Percentiles rank a stretch among this genome's conserved stretches.
These are phyloP conservation scores for rat (Rattus norvegicus) DNA, from an alignment of 2,113 vertebrate genomes.

Conservation along the genomic window DNA sequence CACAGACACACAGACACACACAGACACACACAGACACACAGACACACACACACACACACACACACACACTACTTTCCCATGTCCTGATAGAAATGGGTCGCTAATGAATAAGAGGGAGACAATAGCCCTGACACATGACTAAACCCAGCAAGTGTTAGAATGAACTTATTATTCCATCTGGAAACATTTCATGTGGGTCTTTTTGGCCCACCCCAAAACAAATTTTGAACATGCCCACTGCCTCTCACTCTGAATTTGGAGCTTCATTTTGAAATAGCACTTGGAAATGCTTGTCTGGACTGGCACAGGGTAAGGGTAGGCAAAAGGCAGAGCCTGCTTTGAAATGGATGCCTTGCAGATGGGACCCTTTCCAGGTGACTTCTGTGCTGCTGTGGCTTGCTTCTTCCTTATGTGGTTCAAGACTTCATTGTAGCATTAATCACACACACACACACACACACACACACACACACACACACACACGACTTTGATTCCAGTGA, in stretches of 20 bases:
- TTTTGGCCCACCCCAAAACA: constrained; percentile 57
- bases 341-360: constrained; percentile 55
- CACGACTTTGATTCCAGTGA: constrained; percentile 57
- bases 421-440: constrained; percentile 63
- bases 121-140: constrained; percentile 57
- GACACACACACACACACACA: not conserved
- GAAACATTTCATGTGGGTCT: constrained; percentile 56
- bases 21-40: not conserved
- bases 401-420: constrained; percentile 54
- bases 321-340: constrained; percentile 67
- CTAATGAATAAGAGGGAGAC: constrained; percentile 20
- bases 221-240: constrained; percentile 59
- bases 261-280: constrained; percentile 66
- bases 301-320: not conserved
- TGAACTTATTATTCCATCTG: constrained; percentile 38
- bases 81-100: constrained; percentile 62
- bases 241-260: constrained; percentile 48
- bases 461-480: not conserved
- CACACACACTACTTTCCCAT: constrained; percentile 33
- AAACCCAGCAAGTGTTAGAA: constrained; percentile 43
- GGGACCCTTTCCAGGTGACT: constrained; percentile 24
- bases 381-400: constrained; percentile 40
- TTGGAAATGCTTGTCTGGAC: constrained; percentile 69
- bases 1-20: not conserved
- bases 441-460: not conserved